These are phyloP conservation scores for Danio tinwini DNA, from an alignment of 2,797 vertebrate genomes.

Conservation along the genomic window DNA sequence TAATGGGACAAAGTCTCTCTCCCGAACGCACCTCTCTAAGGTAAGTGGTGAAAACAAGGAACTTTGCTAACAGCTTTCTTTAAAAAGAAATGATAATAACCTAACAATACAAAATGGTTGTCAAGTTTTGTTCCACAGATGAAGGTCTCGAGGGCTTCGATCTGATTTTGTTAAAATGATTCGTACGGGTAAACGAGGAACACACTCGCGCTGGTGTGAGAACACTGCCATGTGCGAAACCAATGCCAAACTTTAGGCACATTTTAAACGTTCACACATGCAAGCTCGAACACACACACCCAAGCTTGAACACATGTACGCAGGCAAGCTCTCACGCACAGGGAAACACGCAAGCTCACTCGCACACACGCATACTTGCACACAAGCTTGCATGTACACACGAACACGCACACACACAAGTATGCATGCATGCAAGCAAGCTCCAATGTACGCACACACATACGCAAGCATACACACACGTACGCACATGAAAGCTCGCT, in stretches of 20 bases:
- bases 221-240: slow-evolving; percentile 36
- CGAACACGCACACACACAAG: no score
- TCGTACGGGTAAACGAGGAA: slow-evolving; percentile 55
- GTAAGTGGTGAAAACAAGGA: slow-evolving; percentile 48
- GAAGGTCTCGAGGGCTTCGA: slow-evolving; percentile 78
- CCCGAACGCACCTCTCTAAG: slow-evolving; percentile 46
- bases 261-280: slow-evolving; percentile 35
- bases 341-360: no score
- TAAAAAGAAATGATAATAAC: slow-evolving; percentile 21
- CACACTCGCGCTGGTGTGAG: slow-evolving; percentile 50
- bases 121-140: slow-evolving; percentile 77
- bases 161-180: slow-evolving; percentile 72
- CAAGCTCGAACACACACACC: slow-evolving; percentile 26
- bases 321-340: no score
- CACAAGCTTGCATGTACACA: no score
- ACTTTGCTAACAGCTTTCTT: slow-evolving; percentile 11
- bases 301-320: no score
- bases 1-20: slow-evolving; percentile 38
- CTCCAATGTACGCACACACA: no score
- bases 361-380: no score
- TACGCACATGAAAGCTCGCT: no score
- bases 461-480: no score
- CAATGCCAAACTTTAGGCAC: slow-evolving; percentile 21
- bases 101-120: slow-evolving; percentile 74
- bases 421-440: no score